Evolutionary conservation across 2,888 invertebrate species (phyloP).

Genomic region (Dermolepida albohirtum): DNA sequence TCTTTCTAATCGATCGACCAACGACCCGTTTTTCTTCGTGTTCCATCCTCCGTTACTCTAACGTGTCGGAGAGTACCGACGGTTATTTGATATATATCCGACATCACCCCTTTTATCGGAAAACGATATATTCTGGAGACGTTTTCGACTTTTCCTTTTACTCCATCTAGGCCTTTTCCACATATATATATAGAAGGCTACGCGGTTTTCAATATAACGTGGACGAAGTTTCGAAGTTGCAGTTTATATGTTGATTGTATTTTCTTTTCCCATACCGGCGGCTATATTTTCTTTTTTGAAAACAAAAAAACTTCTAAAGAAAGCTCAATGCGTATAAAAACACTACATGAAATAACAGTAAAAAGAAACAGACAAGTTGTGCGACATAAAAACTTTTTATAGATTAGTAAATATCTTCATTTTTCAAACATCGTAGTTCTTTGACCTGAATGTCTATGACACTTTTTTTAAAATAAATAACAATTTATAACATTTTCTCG

Average conservation of each 20-base stretch:
- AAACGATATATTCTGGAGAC: conserved; percentile 33
- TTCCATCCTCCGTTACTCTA: conserved; percentile 7
- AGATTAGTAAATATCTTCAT: too few relatives aligned
- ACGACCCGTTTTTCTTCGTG: conserved; percentile 11
- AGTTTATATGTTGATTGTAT: conserved; percentile 30
- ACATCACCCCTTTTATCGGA: conserved; percentile 24
- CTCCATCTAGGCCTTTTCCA: conserved; percentile 2
- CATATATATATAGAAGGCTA: background rate
- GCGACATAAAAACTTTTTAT: too few relatives aligned
- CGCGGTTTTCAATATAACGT: conserved; percentile 30
- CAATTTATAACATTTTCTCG: too few relatives aligned
- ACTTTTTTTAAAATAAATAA: too few relatives aligned
- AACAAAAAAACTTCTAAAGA: too few relatives aligned
- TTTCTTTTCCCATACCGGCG: background rate
- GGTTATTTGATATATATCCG: conserved; percentile 33
- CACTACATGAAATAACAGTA: too few relatives aligned
- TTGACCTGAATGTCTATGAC: too few relatives aligned
- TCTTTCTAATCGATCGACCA: conserved; percentile 18
- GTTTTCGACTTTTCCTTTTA: conserved; percentile 29
- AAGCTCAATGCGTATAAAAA: too few relatives aligned
- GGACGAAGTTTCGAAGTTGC: background rate
- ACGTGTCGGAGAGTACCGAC: conserved; percentile 1
- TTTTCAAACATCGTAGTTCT: too few relatives aligned
- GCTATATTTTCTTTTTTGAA: too few relatives aligned
- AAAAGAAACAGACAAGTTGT: too few relatives aligned